phyloP scores from a whole-genome alignment of 2,797 vertebrate species.

The Myoxocephalus aenaeus region DNA sequence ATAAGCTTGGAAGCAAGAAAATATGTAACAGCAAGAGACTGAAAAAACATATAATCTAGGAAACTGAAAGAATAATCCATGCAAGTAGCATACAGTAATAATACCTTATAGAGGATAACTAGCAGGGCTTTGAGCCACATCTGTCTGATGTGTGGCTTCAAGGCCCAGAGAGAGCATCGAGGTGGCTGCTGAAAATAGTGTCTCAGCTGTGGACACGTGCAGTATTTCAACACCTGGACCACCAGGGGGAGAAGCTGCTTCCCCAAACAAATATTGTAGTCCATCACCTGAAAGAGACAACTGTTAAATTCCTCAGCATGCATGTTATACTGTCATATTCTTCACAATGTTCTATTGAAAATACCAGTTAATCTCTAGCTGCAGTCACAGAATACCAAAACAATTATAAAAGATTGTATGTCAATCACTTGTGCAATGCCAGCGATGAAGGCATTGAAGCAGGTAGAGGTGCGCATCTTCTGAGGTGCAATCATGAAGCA shows the following conservation, averaged over 20 bases:
- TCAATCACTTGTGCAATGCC: constrained; percentile 94
- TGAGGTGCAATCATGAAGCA: constrained; percentile 99
- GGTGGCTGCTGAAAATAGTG: constrained; percentile 99
- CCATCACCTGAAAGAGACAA: constrained; percentile 92
- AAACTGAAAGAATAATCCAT: background rate
- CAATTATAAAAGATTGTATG: background rate
- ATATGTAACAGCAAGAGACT: background rate
- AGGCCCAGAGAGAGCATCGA: constrained; percentile 96
- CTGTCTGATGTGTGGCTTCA: constrained; percentile 96
- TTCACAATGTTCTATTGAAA: background rate
- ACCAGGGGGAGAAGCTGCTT: constrained; percentile 98
- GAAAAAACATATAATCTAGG: background rate
- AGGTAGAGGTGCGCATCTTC: constrained; percentile 98
- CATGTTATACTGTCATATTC: background rate
- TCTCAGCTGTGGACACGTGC: constrained; percentile 95
- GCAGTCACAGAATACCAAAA: background rate
- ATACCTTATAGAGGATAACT: constrained; percentile 98
- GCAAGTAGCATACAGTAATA: background rate
- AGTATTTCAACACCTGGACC: constrained; percentile 98
- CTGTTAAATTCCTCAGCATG: background rate
- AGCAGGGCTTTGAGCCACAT: constrained; percentile 98
- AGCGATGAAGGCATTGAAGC: constrained; percentile 98
- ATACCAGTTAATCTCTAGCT: background rate
- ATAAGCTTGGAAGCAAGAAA: background rate
- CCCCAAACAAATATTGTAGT: constrained; percentile 96